These are phyloP conservation scores for Anthophora plumipes DNA, from an alignment of 2,888 invertebrate genomes.

Conservation along the genomic window DNA sequence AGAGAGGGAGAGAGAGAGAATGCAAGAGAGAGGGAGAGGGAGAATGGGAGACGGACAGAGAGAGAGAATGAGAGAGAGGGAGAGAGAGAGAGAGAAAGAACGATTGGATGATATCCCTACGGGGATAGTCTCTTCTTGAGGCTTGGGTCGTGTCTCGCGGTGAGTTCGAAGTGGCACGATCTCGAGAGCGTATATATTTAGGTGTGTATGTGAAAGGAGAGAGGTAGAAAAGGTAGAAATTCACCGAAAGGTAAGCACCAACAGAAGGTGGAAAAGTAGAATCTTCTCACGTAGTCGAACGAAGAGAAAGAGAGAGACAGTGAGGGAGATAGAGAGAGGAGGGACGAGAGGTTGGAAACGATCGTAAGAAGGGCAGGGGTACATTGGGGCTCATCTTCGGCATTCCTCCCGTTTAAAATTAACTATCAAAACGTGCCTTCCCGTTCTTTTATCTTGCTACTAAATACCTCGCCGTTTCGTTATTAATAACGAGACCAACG, in stretches of 20 bases:
- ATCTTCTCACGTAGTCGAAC: conserved; percentile 52
- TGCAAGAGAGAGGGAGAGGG: conserved; percentile 27
- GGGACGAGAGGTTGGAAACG: conserved; percentile 33
- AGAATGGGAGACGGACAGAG: conserved; percentile 21
- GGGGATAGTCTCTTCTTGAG: conserved; percentile 34
- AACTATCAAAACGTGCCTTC: conserved; percentile 67
- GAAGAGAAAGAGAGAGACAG: conserved; percentile 21
- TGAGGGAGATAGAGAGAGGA: too few species aligned
- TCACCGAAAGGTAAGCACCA: conserved; percentile 1
- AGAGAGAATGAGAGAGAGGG: conserved; percentile 37
- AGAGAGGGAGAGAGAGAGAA: not conserved
- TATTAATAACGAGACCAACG: conserved; percentile 61
- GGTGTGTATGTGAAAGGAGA: not conserved
- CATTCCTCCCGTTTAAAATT: conserved; percentile 63
- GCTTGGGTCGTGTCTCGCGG: conserved; percentile 7
- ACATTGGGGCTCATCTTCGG: conserved; percentile 39
- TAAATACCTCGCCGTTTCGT: conserved; percentile 63
- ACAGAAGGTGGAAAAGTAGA: conserved; percentile 5
- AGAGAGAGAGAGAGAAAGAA: not conserved
- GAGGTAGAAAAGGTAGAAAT: not conserved
- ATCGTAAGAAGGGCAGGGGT: conserved; percentile 38
- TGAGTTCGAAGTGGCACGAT: conserved; percentile 22
- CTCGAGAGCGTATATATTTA: not conserved
- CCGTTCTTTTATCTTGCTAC: conserved; percentile 56
- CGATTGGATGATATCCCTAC: conserved; percentile 13